Base-by-base conservation (phyloP, 1,140 invertebrate species). In the Gyrodactylus salaris region DNA sequence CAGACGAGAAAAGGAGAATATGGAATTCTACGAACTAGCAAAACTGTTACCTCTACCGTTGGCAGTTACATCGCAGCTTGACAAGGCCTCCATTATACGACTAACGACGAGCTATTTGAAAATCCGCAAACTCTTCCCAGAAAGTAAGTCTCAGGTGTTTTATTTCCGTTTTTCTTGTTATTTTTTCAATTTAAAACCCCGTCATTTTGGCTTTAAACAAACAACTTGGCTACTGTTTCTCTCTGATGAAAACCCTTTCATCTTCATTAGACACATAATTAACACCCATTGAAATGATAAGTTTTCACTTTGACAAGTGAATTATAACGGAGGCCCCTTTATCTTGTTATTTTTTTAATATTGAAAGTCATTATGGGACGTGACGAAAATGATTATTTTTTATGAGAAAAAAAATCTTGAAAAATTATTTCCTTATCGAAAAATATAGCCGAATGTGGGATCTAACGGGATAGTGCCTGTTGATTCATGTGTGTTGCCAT, bases 21-120 rank as follows among this genome's bases (percentile, higher is more conserved):
- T 88, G 78, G 92, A 96, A 82, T 97, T 96, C 83, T 94, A 94
- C 83, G 91, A 95, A 83, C 83, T 97, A 81, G 91, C 92, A 75
- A 95, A 95, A 83, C 89, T 97, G 87, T 83, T 97, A 76, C 92
- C 92, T 0, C 84, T 96, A 26, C 92, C 93, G 0, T 87, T 89
- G 16, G 91, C 91, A 77, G 96, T 96, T 81, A 96, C 92, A 75
- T 90, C 88, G 75, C 93, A 96, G 82, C 83, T 97, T 83, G 93
- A 97, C 84, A 97, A 97, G 83, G 93, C 93, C 27, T 96, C 91
- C 78, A 95, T 97, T 79, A 96, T 96, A 83, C 86, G 93, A 79
- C 86, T 97, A 77, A 95, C 91, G 76, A 96, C 95, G 78, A 91
- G 88, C 80, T 96, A 93, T 84, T 86, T 96, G 79, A 92, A 94